Evolutionary conservation across 2,797 vertebrate genomes (phyloP), one percentile per base, ranked within the genome.

Genomic region (Orestias chungarensis): DNA sequence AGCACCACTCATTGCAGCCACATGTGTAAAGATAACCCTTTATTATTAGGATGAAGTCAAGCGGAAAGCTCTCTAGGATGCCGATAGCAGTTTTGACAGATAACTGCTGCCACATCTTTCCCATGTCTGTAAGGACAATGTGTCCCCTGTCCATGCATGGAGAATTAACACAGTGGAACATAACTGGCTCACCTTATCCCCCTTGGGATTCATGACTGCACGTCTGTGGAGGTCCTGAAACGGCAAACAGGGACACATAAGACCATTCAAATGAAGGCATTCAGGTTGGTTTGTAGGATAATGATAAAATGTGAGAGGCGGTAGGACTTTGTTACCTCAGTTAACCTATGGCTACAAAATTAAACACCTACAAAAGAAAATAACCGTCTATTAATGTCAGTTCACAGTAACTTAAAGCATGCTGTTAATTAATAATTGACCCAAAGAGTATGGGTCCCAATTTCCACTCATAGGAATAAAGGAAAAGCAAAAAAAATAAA

Each of bases 11-110:
- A 2, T 64, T 40, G 44, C 70, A 65, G 73, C 47, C 1, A 1
- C 79, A 50, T 54, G 68, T 71, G 44, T 50, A 75, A 71, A 88
- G 90, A 93, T 93, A 90, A 87, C 33, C 47, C 29, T 85, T 84
- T 93, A 93, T 92, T 93, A 90, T 90, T 93, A 91, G 93, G 80
- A 86, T 76, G 75, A 70, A 87, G 88, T 91, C 83, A 89, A 90
- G 85, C 44, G 84, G 79, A 88, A 88, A 84, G 80, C 82, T 82
- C 82, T 88, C 78, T 57, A 77, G 46, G 81, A 84, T 84, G 82
- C 81, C 82, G 92, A 94, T 93, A 93, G 87, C 82, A 79, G 64
- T 78, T 47, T 66, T 72, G 74, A 72, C 64, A 76, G 89, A 91
- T 89, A 85, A 79, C 46, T 64, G 20, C 54, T 73, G 86, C 78